A percentile compares a stretch with the other conserved stretches of the same genome.
Evolutionary conservation across 2,113 vertebrate species (phyloP).

Genomic region (Chunga burmeisteri): DNA sequence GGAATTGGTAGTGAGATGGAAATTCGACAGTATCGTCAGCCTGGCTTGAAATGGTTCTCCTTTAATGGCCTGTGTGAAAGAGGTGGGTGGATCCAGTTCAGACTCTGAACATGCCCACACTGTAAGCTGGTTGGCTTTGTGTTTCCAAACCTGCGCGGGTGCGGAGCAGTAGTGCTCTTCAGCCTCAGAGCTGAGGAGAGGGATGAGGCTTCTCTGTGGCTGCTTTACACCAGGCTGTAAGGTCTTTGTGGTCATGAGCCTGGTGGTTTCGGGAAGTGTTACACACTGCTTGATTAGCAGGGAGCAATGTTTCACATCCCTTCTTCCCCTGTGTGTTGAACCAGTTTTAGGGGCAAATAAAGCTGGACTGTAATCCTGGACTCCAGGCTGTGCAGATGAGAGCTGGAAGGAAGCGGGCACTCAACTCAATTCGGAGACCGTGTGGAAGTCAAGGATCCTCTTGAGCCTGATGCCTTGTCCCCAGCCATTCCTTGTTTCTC

Average conservation of each 20-base stretch:
- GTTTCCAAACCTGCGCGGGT: background rate
- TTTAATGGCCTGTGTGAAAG: background rate
- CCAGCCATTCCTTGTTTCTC: background rate
- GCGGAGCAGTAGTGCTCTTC: background rate
- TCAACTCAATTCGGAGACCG: background rate
- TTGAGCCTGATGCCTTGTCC: background rate
- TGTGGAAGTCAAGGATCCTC: background rate
- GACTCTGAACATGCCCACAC: fast-evolving
- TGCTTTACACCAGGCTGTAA: background rate
- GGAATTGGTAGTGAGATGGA: background rate
- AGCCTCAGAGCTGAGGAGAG: background rate
- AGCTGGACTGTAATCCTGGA: background rate
- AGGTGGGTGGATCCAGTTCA: background rate
- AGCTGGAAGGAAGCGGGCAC: background rate
- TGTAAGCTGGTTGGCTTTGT: background rate
- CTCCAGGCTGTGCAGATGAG: background rate
- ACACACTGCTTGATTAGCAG: background rate
- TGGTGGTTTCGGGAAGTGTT: background rate
- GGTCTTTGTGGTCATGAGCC: background rate
- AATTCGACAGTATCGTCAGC: background rate
- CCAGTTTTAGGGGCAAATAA: background rate
- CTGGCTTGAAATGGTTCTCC: background rate
- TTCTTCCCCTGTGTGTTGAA: background rate
- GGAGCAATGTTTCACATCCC: background rate
- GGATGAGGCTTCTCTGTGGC: background rate